Base-by-base conservation (phyloP, 2,113 vertebrate genomes). In the Turdus rufiventris region DNA sequence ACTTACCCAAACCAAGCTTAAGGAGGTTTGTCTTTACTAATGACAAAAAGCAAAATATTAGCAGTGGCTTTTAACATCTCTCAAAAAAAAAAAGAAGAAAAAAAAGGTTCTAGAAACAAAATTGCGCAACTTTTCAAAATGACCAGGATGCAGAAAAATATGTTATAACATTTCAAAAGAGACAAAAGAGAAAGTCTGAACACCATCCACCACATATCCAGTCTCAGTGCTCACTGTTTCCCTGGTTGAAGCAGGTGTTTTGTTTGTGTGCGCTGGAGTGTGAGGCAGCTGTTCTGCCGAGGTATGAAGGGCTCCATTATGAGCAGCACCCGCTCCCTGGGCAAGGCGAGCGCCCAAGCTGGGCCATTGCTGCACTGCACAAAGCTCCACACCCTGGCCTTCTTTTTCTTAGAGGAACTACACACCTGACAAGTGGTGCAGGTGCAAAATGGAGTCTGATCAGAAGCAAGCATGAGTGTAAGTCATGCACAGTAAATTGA, bases 301-400 rank as follows among this genome's bases (percentile, higher is more conserved):
- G 94, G 71, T 92, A 91, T 88, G 96, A 96, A 96, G 91, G 89
- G 54, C 78, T 85, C 51, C 84, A 61, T 80, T 93, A 91, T 83
- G 11, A 83, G 57, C 87, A 31, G 13, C 38, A 10, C 45, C 45
- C 29, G 6, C 48, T 62, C 66, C 61, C 68, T 29, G 38, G 8
- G 40, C 72, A 28, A 33, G 33, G 63, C 67, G 13, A 45, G 19
- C 29, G n/a, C 21, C 17, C 31, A 65, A 26, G 10, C 84, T 29
- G 61, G 83, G 51, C 3, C 1, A 12, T 2, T 16, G 70, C 43
- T 2, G 8, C 48, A 17, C n/a, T 0, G 3, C 3, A 77, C 63
- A 60, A 61, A 67, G 23, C 23, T 57, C 67, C 29, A 26, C 60
- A 29, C 29, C 40, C 79, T 60, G 70, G 71, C 63, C 24, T 71